These are phyloP conservation scores for Caenorhabditis doughertyi DNA, from an alignment of 2,888 invertebrate genomes.

Conservation along the genomic window DNA sequence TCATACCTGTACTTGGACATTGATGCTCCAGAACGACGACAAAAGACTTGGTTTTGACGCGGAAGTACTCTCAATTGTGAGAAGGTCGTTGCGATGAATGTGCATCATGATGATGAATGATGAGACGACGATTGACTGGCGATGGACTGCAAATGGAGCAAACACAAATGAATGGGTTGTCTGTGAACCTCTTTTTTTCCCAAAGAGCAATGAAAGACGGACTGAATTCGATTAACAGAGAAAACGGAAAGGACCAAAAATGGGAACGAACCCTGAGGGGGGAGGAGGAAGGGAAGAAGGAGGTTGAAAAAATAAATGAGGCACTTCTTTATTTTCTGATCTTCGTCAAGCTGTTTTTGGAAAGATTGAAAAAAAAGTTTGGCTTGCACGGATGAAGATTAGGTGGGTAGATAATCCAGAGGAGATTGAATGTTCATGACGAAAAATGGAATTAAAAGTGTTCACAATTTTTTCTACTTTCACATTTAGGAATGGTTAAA, in stretches of 20 bases:
- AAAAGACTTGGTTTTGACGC: constrained; percentile 72
- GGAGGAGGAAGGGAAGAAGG: too few relatives aligned
- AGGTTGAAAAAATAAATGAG: constrained; percentile 23
- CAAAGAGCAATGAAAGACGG: constrained; percentile 31
- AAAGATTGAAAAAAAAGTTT: not conserved
- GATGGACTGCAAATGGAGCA: constrained; percentile 27
- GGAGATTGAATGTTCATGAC: too few relatives aligned
- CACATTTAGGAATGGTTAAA: too few relatives aligned
- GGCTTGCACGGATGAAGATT: constrained; percentile 8
- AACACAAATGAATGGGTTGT: constrained; percentile 10
- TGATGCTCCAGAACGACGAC: constrained; percentile 72
- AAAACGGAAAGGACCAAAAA: constrained; percentile 47
- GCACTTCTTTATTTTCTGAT: not conserved
- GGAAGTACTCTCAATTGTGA: constrained; percentile 68
- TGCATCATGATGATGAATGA: constrained; percentile 59
- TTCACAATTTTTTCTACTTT: too few relatives aligned
- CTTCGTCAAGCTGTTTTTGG: not conserved
- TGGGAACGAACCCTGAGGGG: constrained; percentile 28
- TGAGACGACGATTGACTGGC: constrained; percentile 25
- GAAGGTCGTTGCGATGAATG: constrained; percentile 61
- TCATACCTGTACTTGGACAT: constrained; percentile 72
- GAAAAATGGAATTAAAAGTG: too few relatives aligned
- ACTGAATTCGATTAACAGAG: constrained; percentile 53
- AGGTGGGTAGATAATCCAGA: constrained; percentile 17
- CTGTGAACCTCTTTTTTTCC: constrained; percentile 17